Evolutionary conservation across 2,113 vertebrate species (phyloP).

Genomic region (Abramis brama): DNA sequence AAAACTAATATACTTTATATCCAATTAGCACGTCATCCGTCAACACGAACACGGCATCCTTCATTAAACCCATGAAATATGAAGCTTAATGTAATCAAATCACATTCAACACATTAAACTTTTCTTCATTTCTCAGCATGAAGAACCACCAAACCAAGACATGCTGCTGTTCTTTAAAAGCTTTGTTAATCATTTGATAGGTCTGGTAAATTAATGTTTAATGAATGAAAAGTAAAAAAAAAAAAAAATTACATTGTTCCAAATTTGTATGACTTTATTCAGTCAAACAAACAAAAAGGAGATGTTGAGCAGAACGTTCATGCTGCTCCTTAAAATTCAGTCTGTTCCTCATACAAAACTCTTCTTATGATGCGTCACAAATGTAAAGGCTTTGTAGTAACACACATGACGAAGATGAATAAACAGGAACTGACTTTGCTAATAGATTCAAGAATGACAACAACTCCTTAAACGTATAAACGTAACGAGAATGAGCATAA

Average conservation of each 20-base stretch:
- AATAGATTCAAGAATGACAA: no score
- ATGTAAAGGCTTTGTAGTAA: no score
- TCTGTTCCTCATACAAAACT: neutral
- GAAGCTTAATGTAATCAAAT: slow-evolving; percentile 7
- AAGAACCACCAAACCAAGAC: neutral
- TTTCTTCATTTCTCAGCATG: slow-evolving; percentile 22
- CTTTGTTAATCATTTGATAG: neutral
- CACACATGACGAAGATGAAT: no score
- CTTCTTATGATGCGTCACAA: neutral
- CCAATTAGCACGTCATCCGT: neutral
- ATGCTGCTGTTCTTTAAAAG: neutral
- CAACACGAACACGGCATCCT: neutral
- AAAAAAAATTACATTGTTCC: neutral
- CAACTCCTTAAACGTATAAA: no score
- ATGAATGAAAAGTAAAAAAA: neutral
- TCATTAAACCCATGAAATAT: neutral
- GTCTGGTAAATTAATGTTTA: neutral
- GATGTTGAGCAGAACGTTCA: neutral
- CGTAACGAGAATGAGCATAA: no score
- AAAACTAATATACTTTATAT: neutral
- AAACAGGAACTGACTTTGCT: no score
- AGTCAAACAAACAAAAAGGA: neutral
- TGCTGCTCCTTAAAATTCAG: neutral
- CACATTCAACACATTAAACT: neutral
- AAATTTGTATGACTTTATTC: neutral